Conservation (phyloP, 2,888 invertebrate genomes). For the Tetrapedia diversipes region DNA sequence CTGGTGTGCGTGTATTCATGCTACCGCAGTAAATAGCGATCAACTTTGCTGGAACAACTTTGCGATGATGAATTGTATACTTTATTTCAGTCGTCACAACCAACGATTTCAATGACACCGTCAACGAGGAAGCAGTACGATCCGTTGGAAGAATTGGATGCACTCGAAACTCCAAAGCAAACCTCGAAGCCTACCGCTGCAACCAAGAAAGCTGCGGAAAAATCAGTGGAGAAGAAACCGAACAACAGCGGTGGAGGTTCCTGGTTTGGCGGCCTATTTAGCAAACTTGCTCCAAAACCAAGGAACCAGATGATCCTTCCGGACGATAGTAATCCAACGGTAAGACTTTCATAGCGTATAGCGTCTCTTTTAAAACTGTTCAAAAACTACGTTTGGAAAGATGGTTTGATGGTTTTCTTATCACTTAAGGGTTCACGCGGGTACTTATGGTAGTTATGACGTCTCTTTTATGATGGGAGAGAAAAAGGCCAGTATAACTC, state of each 20-base stretch:
- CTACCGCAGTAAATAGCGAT: slow-evolving; percentile 67
- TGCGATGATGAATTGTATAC: slow-evolving; percentile 71
- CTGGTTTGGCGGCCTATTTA: slow-evolving; percentile 95
- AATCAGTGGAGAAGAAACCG: slow-evolving; percentile 79
- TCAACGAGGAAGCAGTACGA: slow-evolving; percentile 79
- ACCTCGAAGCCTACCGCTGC: slow-evolving; percentile 58
- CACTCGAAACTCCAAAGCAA: slow-evolving; percentile 73
- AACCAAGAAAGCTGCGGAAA: slow-evolving; percentile 71
- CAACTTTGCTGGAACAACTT: slow-evolving; percentile 77
- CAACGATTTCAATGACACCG: slow-evolving; percentile 79
- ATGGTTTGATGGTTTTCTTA: slow-evolving; percentile 73
- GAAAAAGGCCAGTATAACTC: slow-evolving; percentile 76
- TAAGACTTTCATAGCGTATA: slow-evolving; percentile 83
- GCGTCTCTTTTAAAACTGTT: slow-evolving; percentile 3
- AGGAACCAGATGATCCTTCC: slow-evolving; percentile 98
- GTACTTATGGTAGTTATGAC: slow-evolving; percentile 77
- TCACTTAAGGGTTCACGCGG: slow-evolving; percentile 78
- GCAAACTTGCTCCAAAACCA: slow-evolving; percentile 91
- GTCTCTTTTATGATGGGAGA: slow-evolving; percentile 64
- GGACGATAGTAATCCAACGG: slow-evolving; percentile 96
- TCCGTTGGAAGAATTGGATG: slow-evolving; percentile 81
- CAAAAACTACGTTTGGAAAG: slow-evolving; percentile 53
- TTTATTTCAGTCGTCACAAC: slow-evolving; percentile 77
- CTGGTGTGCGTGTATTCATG: neutral
- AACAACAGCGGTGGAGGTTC: slow-evolving; percentile 75